These are phyloP conservation scores for Lasius platythorax DNA, from an alignment of 2,888 invertebrate species.

Conservation along the genomic window DNA sequence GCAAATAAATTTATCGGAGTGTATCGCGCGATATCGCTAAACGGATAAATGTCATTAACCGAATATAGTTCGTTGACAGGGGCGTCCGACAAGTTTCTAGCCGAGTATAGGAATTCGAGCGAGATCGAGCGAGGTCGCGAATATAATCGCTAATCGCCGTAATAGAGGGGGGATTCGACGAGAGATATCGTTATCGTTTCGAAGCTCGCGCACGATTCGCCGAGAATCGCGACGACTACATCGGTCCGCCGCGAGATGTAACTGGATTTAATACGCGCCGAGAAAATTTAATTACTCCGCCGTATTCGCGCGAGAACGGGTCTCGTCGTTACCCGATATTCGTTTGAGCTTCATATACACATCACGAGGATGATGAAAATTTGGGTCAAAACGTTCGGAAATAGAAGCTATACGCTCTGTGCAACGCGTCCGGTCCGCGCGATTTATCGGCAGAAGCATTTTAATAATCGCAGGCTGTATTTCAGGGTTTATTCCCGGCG, in stretches of 20 bases:
- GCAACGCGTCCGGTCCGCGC: constrained; percentile 30
- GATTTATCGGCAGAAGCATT: constrained; percentile 52
- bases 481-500: constrained; percentile 46
- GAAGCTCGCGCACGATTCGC: constrained; percentile 32
- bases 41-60: constrained; percentile 3
- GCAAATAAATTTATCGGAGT: constrained; percentile 8
- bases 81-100: not conserved
- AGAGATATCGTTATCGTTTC: constrained; percentile 36
- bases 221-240: constrained; percentile 12
- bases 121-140: not conserved
- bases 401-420: constrained; percentile 49
- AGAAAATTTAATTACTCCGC: constrained; percentile 65
- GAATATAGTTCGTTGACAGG: constrained; percentile 4
- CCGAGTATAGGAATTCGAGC: not conserved
- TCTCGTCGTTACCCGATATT: constrained; percentile 54
- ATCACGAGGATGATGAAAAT: constrained; percentile 49
- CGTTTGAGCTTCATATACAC: constrained; percentile 31
- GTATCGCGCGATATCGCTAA: constrained; percentile 3
- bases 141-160: constrained; percentile 47
- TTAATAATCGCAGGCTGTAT: constrained; percentile 53
- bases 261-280: constrained; percentile 47
- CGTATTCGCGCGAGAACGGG: constrained; percentile 32
- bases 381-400: constrained; percentile 59
- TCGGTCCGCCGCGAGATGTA: constrained; percentile 36
- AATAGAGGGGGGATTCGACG: constrained; percentile 4